Percentiles rank a stretch among this genome's conserved stretches.
Conservation (phyloP, 2,888 invertebrate species). For the Parapristionchus giblindavisi region DNA sequence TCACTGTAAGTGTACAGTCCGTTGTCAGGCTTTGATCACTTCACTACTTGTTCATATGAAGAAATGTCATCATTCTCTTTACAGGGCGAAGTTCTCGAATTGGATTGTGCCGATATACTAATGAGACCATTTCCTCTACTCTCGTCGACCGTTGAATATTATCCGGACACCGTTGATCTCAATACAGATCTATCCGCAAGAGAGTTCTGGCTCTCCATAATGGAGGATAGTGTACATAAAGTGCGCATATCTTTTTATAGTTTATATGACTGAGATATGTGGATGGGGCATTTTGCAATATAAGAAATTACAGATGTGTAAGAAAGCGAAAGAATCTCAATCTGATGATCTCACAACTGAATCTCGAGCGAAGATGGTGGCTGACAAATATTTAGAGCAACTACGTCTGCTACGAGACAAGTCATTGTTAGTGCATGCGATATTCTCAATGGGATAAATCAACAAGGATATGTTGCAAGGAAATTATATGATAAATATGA, state of each 20-base stretch:
- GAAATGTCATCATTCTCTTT: conserved; percentile 45
- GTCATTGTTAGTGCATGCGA: conserved; percentile 73
- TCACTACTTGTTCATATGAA: too few relatives aligned
- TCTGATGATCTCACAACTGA: conserved; percentile 81
- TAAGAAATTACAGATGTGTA: conserved; percentile 53
- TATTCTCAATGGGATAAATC: conserved; percentile 38
- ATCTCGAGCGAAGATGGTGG: conserved; percentile 83
- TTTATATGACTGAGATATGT: too few relatives aligned
- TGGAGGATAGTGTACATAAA: conserved; percentile 84
- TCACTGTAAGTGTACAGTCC: conserved; percentile 39
- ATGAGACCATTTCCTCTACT: conserved; percentile 81
- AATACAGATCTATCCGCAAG: conserved; percentile 84
- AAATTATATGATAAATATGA: too few relatives aligned
- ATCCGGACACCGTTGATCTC: conserved; percentile 90
- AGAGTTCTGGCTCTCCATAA: conserved; percentile 89
- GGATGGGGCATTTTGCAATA: too few relatives aligned
- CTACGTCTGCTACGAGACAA: conserved; percentile 81
- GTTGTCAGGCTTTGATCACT: not conserved
- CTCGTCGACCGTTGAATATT: conserved; percentile 80
- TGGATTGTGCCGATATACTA: conserved; percentile 75
- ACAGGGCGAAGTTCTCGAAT: conserved; percentile 74
- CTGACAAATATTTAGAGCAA: conserved; percentile 83
- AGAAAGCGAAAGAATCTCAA: conserved; percentile 83
- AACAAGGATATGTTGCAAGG: conserved; percentile 63
- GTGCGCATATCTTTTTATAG: conserved; percentile 57